Evolutionary conservation across 2,113 vertebrate genomes (phyloP).

Genomic region (Excalfactoria chinensis): DNA sequence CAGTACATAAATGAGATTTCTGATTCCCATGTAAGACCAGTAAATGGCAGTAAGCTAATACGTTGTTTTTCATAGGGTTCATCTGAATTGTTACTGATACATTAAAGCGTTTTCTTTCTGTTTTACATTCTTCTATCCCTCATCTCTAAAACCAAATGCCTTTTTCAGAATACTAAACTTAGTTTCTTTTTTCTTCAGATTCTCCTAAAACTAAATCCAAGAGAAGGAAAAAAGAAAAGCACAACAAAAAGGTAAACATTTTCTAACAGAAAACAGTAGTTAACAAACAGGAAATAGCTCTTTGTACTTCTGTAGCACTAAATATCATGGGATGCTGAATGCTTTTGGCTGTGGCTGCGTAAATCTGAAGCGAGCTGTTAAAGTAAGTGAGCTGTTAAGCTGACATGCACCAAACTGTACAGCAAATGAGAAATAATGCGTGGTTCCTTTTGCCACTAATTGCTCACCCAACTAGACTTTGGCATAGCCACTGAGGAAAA

Average conservation of each 20-base stretch:
- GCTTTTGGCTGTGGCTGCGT: not conserved
- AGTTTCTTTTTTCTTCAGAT: constrained; percentile 47
- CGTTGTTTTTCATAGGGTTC: not conserved
- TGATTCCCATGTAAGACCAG: not conserved
- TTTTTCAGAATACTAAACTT: constrained; percentile 1
- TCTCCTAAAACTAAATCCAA: constrained; percentile 84
- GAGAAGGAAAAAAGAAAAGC: constrained; percentile 89
- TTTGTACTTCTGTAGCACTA: not conserved
- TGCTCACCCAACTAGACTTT: not conserved
- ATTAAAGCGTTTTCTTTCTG: not conserved
- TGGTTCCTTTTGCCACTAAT: not conserved
- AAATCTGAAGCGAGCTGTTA: not conserved
- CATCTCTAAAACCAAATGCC: not conserved
- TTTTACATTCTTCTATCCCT: not conserved
- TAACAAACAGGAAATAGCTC: not conserved
- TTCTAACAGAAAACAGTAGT: not conserved
- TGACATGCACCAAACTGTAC: not conserved
- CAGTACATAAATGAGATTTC: not conserved
- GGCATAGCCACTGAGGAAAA: not conserved
- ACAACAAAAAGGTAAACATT: constrained; percentile 84
- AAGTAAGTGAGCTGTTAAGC: not conserved
- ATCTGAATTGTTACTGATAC: not conserved
- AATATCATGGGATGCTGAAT: not conserved
- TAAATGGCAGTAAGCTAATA: constrained; percentile 9
- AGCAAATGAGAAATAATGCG: not conserved